Percentiles rank a stretch among this genome's conserved stretches.
Conservation (phyloP, 2,797 vertebrate species). For the Hemibagrus guttatus region DNA sequence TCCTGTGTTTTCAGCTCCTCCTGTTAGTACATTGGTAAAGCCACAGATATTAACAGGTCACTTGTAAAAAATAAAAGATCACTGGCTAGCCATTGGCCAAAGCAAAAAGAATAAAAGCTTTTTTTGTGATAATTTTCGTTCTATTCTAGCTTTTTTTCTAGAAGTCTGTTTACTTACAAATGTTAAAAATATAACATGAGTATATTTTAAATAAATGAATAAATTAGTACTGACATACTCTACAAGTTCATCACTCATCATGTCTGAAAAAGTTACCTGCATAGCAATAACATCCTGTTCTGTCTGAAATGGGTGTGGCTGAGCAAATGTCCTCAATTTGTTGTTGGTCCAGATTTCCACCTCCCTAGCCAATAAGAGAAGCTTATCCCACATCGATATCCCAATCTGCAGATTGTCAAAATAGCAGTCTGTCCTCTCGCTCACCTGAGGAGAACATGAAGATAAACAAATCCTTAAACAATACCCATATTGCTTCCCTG, state of each 20-base stretch:
- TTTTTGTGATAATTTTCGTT: neutral
- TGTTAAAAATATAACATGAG: neutral
- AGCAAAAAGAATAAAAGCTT: neutral
- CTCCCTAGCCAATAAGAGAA: slow-evolving; percentile 75
- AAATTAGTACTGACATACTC: neutral
- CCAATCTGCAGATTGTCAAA: slow-evolving; percentile 82
- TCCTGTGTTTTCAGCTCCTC: slow-evolving; percentile 79
- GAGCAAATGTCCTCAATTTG: slow-evolving; percentile 68
- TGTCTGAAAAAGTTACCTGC: slow-evolving; percentile 71
- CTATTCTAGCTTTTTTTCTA: neutral
- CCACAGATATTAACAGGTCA: neutral
- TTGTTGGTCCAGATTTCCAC: slow-evolving; percentile 75
- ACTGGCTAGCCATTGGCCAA: neutral
- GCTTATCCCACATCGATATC: slow-evolving; percentile 85
- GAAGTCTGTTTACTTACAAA: neutral
- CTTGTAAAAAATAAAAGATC: neutral
- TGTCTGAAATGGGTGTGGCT: slow-evolving; percentile 64
- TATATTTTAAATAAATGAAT: neutral
- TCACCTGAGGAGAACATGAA: slow-evolving; percentile 73
- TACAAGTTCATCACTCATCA: neutral
- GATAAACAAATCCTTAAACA: neutral
- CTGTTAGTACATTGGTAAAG: slow-evolving; percentile 63
- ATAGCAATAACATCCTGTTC: slow-evolving; percentile 74
- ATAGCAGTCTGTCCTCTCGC: slow-evolving; percentile 84
- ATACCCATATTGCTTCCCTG: neutral